Conservation (phyloP, 1,140 invertebrate genomes). For the Helicorthomorpha holstii region DNA sequence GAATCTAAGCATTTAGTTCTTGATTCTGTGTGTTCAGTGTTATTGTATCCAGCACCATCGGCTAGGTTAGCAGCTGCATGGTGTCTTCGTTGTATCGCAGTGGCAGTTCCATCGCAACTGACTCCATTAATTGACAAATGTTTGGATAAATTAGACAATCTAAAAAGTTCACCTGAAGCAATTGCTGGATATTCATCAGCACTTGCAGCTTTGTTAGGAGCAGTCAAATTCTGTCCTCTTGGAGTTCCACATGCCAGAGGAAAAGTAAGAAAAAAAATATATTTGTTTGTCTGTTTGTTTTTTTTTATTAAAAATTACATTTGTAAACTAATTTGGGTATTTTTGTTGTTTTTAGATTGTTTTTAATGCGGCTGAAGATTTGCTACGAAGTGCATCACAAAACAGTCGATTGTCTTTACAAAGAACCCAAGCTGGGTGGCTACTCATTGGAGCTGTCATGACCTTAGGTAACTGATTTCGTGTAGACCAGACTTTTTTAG, state of each 20-base stretch:
- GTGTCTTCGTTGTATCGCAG: constrained; percentile 78
- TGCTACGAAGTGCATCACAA: constrained; percentile 90
- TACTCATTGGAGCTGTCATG: constrained; percentile 91
- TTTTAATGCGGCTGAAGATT: constrained; percentile 92
- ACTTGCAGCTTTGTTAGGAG: constrained; percentile 78
- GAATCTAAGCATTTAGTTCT: constrained; percentile 56
- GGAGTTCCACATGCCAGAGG: constrained; percentile 92
- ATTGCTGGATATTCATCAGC: constrained; percentile 87
- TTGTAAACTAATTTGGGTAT: background rate
- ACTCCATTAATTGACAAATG: constrained; percentile 79
- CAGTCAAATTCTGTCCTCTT: constrained; percentile 72
- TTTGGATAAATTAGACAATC: constrained; percentile 65
- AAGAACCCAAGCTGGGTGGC: constrained; percentile 91
- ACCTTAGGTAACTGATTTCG: constrained; percentile 50
- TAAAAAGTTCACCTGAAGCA: constrained; percentile 80
- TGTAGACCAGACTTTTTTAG: no score
- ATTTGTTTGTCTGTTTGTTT: background rate
- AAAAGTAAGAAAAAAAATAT: constrained; percentile 40
- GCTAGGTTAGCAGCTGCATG: constrained; percentile 83
- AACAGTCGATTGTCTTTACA: constrained; percentile 87
- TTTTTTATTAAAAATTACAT: background rate
- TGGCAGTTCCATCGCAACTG: constrained; percentile 82
- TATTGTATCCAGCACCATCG: constrained; percentile 83
- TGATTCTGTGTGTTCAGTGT: constrained; percentile 51
- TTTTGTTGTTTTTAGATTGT: constrained; percentile 41